phyloP scores from a whole-genome alignment of 2,888 invertebrate species.

The Drosophila borborema region DNA sequence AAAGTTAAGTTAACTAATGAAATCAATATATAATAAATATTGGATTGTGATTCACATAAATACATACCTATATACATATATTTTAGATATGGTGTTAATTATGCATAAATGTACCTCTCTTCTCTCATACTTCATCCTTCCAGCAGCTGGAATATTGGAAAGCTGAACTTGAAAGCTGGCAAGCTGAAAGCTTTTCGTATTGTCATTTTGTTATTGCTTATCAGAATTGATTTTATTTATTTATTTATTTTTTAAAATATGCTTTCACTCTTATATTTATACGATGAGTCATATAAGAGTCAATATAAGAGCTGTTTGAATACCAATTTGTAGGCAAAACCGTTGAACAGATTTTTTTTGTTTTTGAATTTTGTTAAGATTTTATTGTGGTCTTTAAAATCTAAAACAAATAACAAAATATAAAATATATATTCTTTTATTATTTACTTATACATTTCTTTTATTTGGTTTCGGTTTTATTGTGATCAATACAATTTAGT shows the following conservation, averaged over 20 bases:
- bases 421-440: neutral
- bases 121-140: neutral
- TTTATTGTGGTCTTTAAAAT: neutral
- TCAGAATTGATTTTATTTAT: slow-evolving; percentile 2
- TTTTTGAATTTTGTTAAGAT: neutral
- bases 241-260: too few relatives aligned
- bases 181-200: neutral
- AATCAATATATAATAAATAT: neutral
- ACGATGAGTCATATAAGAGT: slow-evolving; percentile 29
- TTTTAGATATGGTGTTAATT: neutral
- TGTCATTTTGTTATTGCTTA: slow-evolving; percentile 12
- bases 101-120: neutral
- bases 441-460: too few relatives aligned
- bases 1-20: neutral
- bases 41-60: neutral
- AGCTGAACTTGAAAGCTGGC: neutral
- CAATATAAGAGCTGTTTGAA: neutral
- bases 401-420: neutral
- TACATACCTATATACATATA: neutral
- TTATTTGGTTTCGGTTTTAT: too few relatives aligned
- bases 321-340: neutral
- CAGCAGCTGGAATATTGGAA: neutral
- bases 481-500: too few relatives aligned
- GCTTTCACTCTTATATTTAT: slow-evolving; percentile 2
- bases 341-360: neutral